Percentiles rank a stretch among this genome's conserved stretches.
Conservation (phyloP, 2,888 invertebrate species). For the Gisinianus flammeolus region DNA sequence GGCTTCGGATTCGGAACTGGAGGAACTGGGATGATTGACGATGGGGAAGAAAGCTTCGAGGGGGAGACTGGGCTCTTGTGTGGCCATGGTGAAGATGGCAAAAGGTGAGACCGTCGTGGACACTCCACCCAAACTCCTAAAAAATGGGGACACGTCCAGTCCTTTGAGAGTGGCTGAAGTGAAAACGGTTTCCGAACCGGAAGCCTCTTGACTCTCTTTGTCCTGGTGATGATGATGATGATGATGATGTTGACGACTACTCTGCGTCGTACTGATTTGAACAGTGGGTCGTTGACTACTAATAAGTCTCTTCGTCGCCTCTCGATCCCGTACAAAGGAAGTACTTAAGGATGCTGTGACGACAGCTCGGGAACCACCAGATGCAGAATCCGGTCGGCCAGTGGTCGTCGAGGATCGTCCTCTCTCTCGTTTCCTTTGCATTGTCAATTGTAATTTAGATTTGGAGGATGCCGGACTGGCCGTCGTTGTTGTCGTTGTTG, state of each 20-base stretch:
- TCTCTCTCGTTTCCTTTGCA: conserved; percentile 20
- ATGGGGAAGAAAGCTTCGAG: conserved; percentile 82
- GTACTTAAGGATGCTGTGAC: conserved; percentile 30
- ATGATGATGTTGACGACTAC: conserved; percentile 6
- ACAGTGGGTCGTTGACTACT: conserved; percentile 26
- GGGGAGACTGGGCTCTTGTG: conserved; percentile 79
- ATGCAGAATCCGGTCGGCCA: neutral
- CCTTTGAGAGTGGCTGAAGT: conserved; percentile 32
- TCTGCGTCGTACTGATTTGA: conserved; percentile 14
- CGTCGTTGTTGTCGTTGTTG: conserved; percentile 9
- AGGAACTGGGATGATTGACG: conserved; percentile 64
- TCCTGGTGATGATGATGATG: too few relatives aligned
- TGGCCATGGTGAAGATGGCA: conserved; percentile 71
- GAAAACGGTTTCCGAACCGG: conserved; percentile 14
- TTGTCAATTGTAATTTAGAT: conserved; percentile 25
- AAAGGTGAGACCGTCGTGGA: conserved; percentile 33
- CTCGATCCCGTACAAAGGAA: conserved; percentile 32
- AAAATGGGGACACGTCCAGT: neutral
- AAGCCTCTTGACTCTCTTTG: conserved; percentile 35
- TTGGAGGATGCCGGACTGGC: neutral
- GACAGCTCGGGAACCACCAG: conserved; percentile 20
- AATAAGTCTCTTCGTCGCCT: conserved; percentile 35
- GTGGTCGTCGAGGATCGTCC: conserved; percentile 26
- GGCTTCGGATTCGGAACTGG: neutral
- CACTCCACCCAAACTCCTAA: neutral